Percentiles rank a stretch among this genome's conserved stretches.
These are phyloP conservation scores for Triplophysa rosa DNA, from an alignment of 2,113 vertebrate genomes.

Conservation along the genomic window DNA sequence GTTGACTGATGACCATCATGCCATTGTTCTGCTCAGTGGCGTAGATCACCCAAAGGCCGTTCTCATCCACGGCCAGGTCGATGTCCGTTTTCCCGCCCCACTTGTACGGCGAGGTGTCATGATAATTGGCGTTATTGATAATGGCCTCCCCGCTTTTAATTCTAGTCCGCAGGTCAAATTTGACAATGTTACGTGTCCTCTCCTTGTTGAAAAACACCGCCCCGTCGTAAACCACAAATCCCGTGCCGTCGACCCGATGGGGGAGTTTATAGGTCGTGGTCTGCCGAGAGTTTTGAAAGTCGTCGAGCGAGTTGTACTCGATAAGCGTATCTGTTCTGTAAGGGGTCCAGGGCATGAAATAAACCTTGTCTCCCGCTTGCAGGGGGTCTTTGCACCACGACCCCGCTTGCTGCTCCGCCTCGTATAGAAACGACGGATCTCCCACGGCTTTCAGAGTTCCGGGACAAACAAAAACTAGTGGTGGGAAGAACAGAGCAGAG, in stretches of 20 bases:
- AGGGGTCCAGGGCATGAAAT: slow-evolving; percentile 99
- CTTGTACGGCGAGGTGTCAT: slow-evolving; percentile 96
- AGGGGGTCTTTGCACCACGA: slow-evolving; percentile 99
- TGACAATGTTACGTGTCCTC: slow-evolving; percentile 96
- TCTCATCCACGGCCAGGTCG: slow-evolving; percentile 96
- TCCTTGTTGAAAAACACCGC: slow-evolving; percentile 99
- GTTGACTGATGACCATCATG: slow-evolving; percentile 97
- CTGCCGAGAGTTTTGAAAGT: slow-evolving; percentile 92
- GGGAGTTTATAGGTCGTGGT: slow-evolving; percentile 97
- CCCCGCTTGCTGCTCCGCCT: slow-evolving; percentile 98
- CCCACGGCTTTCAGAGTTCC: slow-evolving; percentile 98
- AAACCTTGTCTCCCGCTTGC: slow-evolving; percentile 98
- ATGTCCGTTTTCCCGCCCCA: slow-evolving; percentile 99
- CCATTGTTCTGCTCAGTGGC: slow-evolving; percentile 98
- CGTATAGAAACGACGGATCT: slow-evolving; percentile 94
- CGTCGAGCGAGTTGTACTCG: slow-evolving; percentile 93
- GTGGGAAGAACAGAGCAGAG: slow-evolving; percentile 86
- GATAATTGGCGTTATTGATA: slow-evolving; percentile 99
- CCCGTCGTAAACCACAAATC: slow-evolving; percentile 97
- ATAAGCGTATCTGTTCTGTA: slow-evolving; percentile 97
- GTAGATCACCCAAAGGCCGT: slow-evolving; percentile 98
- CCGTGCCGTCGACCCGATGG: slow-evolving; percentile 95
- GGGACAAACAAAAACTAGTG: slow-evolving; percentile 99
- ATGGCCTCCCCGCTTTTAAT: slow-evolving; percentile 99
- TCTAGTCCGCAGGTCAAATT: slow-evolving; percentile 97